phyloP scores from a whole-genome alignment of 2,113 vertebrate species.

The Spea bombifrons region DNA sequence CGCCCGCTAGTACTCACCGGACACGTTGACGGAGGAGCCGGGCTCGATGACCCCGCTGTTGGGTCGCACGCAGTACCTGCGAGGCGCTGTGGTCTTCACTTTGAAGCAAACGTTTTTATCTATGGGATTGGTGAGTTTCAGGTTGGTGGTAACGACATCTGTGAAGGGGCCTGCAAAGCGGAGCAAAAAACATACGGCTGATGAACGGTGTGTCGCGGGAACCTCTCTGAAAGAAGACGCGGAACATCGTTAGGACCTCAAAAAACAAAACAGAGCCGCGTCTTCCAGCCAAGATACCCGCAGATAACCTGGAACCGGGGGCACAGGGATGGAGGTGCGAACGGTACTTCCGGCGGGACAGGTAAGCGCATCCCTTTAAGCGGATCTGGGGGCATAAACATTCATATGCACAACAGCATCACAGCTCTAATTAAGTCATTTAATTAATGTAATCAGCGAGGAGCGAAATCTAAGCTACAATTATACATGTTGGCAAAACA shows the following conservation, averaged over 20 bases:
- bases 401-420: too few species aligned
- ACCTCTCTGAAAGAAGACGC: too few species aligned
- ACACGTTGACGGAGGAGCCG: constrained; percentile 93
- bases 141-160: constrained; percentile 92
- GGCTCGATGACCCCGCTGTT: constrained; percentile 97
- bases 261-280: too few species aligned
- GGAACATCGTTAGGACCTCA: too few species aligned
- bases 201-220: too few species aligned
- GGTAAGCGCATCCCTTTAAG: too few species aligned
- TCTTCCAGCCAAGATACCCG: too few species aligned
- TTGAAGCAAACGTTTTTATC: constrained; percentile 97
- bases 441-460: constrained; percentile 24
- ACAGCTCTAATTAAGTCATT: neutral
- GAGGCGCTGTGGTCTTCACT: constrained; percentile 97
- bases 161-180: constrained; percentile 88
- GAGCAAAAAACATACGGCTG: neutral
- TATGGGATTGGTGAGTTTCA: constrained; percentile 95
- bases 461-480: constrained; percentile 10
- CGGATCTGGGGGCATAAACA: too few species aligned
- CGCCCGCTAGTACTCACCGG: constrained; percentile 71
- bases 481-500: constrained; percentile 24
- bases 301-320: too few species aligned
- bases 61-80: constrained; percentile 95
- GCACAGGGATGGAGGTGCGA: too few species aligned
- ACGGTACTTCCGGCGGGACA: too few species aligned